These are phyloP conservation scores for Acanthosepion pharaonis DNA, from an alignment of 2,888 invertebrate genomes.

Conservation along the genomic window DNA sequence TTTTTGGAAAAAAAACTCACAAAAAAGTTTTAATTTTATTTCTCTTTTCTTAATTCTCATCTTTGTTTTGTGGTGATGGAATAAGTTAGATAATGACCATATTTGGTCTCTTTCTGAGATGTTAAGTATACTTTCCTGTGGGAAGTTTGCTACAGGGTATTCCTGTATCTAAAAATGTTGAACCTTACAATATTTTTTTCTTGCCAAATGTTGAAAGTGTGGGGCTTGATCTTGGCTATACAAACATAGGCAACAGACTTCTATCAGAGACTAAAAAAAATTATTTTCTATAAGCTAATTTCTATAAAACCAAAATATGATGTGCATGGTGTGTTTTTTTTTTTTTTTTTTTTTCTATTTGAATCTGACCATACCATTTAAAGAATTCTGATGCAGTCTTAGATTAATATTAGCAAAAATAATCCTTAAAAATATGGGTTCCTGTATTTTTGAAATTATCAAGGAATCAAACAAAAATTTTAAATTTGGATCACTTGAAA, in stretches of 20 bases:
- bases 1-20: background rate
- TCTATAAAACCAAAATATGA: too few species aligned
- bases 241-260: too few species aligned
- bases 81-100: background rate
- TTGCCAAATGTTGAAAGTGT: too few species aligned
- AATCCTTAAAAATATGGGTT: background rate
- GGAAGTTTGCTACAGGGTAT: background rate
- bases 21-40: background rate
- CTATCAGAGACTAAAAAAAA: too few species aligned
- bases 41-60: background rate
- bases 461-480: background rate
- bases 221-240: too few species aligned
- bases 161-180: background rate
- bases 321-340: background rate
- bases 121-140: background rate
- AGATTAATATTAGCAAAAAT: background rate
- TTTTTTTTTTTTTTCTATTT: background rate
- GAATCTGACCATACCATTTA: background rate
- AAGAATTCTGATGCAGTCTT: background rate
- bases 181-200: background rate
- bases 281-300: too few species aligned
- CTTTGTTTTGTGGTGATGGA: background rate
- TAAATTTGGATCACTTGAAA: too few species aligned
- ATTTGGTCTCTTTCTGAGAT: background rate
- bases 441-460: background rate